Percentiles rank a stretch among this genome's conserved stretches.
Conservation (phyloP, 2,113 vertebrate genomes). For the Carassius gibelio region DNA sequence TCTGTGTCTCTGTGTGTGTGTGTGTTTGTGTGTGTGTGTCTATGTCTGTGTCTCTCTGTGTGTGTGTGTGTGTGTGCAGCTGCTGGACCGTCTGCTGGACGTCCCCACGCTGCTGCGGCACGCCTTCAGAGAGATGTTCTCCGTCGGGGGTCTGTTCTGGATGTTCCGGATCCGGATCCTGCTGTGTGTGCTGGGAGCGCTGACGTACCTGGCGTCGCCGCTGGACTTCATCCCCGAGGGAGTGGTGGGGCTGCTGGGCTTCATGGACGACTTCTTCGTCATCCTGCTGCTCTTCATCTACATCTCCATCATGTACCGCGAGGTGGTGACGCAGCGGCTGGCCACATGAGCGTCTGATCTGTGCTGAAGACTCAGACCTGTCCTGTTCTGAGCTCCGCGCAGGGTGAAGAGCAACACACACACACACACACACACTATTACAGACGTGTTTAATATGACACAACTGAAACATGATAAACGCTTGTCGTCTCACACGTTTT, state of each 20-base stretch:
- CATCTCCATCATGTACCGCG: conserved; percentile 98
- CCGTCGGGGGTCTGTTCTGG: conserved; percentile 95
- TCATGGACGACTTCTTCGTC: conserved; percentile 97
- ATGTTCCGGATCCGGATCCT: conserved; percentile 98
- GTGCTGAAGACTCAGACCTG: not conserved
- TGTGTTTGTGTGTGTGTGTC: no score
- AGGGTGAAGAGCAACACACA: no score
- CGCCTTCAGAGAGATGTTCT: conserved; percentile 92
- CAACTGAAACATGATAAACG: not conserved
- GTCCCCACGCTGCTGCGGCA: conserved; percentile 86
- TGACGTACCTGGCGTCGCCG: conserved; percentile 93
- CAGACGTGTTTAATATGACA: not conserved
- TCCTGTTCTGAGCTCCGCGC: not conserved
- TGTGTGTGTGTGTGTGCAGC: no score
- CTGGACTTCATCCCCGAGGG: conserved; percentile 97
- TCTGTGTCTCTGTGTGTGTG: no score
- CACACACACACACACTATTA: no score
- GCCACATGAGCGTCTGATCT: conserved; percentile 56
- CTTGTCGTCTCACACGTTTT: no score
- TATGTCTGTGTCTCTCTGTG: no score
- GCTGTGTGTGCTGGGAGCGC: conserved; percentile 89
- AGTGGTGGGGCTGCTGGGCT: conserved; percentile 93
- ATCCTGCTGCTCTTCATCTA: conserved; percentile 94
- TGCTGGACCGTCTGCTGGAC: no score
- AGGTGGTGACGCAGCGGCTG: conserved; percentile 94